A percentile compares a stretch with the other conserved stretches of the same genome.
Conservation (phyloP, 64 coral and sea anemone genomes). For the Stylophora pistillata region DNA sequence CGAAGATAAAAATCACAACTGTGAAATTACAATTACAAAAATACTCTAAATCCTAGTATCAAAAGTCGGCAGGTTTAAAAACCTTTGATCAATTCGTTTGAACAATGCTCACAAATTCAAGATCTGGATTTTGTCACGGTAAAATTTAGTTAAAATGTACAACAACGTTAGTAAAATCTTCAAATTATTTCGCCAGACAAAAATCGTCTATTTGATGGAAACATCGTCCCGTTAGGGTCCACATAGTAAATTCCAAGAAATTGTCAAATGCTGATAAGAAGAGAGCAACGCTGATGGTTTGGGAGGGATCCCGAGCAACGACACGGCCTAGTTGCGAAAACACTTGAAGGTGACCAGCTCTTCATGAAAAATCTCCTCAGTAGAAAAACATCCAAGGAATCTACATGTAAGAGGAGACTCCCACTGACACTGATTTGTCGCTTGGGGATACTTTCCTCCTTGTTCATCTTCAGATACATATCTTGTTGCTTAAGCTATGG, state of each 20-base stretch:
- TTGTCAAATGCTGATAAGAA: background rate
- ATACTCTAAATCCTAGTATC: conserved; percentile 13
- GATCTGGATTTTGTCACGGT: background rate
- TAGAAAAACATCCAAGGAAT: background rate
- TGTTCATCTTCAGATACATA: background rate
- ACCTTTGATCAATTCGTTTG: background rate
- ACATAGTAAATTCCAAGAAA: background rate
- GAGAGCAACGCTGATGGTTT: background rate
- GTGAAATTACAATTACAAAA: conserved; percentile 26
- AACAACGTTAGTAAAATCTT: background rate
- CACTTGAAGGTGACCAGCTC: background rate
- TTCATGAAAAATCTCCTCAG: background rate
- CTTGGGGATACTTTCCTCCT: background rate
- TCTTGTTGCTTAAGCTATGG: conserved; percentile 63
- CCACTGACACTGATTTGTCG: background rate
- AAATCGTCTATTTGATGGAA: background rate
- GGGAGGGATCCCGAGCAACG: background rate
- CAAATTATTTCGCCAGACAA: background rate
- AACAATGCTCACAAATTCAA: background rate
- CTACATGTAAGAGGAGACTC: background rate
- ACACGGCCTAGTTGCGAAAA: background rate
- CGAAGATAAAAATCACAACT: background rate
- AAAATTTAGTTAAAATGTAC: background rate
- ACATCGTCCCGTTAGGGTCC: background rate
- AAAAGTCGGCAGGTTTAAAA: background rate